A percentile compares a stretch with the other conserved stretches of the same genome.
Conservation (phyloP, 2,113 vertebrate species). For the Hystrix brachyura region DNA sequence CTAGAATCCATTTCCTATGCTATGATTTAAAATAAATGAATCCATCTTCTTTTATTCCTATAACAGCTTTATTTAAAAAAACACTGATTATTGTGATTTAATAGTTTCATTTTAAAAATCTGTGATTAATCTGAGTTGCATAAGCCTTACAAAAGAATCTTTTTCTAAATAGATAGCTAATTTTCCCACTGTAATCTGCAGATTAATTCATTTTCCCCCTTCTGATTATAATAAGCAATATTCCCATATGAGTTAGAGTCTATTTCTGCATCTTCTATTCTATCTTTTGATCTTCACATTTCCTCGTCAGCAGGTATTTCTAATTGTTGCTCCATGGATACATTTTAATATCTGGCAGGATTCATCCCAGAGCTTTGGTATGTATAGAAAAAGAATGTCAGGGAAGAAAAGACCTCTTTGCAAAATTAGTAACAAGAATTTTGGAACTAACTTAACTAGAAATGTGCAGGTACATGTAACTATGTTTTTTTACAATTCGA, state of each 20-base stretch:
- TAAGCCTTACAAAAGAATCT: not conserved
- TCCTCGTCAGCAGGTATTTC: constrained; percentile 52
- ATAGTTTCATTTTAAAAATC: constrained; percentile 41
- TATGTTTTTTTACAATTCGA: not conserved
- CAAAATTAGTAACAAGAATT: constrained; percentile 27
- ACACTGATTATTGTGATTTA: constrained; percentile 45
- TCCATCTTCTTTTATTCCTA: constrained; percentile 50
- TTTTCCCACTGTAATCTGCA: constrained; percentile 57
- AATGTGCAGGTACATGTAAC: not conserved
- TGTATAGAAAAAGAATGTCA: constrained; percentile 28
- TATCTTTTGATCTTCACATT: constrained; percentile 59
- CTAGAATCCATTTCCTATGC: constrained; percentile 58
- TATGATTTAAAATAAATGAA: constrained; percentile 50
- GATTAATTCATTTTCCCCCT: constrained; percentile 59
- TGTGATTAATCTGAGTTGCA: constrained; percentile 52
- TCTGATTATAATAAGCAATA: constrained; percentile 69
- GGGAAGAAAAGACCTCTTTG: constrained; percentile 36
- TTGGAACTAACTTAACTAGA: not conserved
- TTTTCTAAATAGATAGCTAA: constrained; percentile 43
- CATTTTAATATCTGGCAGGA: constrained; percentile 43
- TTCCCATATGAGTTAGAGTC: constrained; percentile 54
- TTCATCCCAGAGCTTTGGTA: not conserved
- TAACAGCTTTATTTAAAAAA: constrained; percentile 29
- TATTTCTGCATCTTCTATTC: constrained; percentile 55
- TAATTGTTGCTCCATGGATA: constrained; percentile 55